Conservation (phyloP, 2,113 vertebrate genomes). For the Circaetus gallicus region DNA sequence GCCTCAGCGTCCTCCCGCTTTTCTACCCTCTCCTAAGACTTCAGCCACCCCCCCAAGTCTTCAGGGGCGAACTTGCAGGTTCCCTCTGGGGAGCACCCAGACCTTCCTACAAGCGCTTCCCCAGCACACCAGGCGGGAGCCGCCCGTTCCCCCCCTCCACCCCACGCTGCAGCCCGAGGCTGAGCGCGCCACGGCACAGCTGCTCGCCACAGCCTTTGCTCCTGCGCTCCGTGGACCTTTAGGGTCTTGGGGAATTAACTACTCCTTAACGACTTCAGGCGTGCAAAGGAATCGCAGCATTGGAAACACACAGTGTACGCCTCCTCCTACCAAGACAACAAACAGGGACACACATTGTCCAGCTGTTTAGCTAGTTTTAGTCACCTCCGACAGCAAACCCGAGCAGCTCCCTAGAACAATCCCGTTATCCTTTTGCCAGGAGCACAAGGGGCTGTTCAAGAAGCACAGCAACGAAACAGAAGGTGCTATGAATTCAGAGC, state of each 20-base stretch:
- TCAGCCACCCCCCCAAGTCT: neutral
- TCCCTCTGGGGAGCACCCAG: neutral
- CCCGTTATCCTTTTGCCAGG: neutral
- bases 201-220: neutral
- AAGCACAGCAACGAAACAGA: neutral
- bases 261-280: neutral
- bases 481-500: neutral
- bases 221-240: fast-evolving
- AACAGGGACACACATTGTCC: fast-evolving
- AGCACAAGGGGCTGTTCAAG: neutral
- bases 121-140: neutral
- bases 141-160: fast-evolving
- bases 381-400: neutral
- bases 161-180: fast-evolving
- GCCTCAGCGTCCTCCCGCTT: fast-evolving
- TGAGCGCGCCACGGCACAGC: neutral
- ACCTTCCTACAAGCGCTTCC: fast-evolving
- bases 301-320: fast-evolving
- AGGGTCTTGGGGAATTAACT: neutral
- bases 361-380: neutral
- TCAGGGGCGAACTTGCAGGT: neutral
- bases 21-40: neutral
- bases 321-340: neutral
- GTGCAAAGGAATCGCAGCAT: fast-evolving
- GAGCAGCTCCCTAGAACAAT: neutral